Conservation (phyloP, 2,888 invertebrate species). For the Drosophila acutilabella region DNA sequence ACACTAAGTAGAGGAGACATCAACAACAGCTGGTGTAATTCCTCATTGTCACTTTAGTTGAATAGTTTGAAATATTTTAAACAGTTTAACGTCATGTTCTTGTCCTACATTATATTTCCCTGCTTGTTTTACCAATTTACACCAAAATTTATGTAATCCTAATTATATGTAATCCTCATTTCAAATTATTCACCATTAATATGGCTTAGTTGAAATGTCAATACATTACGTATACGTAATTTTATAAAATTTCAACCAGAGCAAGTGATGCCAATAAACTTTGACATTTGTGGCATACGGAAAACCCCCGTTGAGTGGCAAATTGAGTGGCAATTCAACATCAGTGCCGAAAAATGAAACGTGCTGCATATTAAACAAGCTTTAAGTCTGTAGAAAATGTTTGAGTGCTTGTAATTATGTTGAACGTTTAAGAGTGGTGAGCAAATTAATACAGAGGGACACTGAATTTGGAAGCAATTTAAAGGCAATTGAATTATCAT, state of each 20-base stretch:
- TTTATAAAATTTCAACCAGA: not conserved
- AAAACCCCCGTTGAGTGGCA: conserved; percentile 27
- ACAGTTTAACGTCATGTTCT: conserved; percentile 4
- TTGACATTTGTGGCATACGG: conserved; percentile 14
- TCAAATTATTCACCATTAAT: conserved; percentile 16
- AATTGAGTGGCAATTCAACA: conserved; percentile 54
- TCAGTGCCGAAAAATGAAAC: conserved; percentile 37
- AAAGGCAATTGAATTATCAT: conserved; percentile 54
- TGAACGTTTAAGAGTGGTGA: conserved; percentile 3
- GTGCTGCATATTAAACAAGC: conserved; percentile 11
- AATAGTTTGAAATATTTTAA: conserved; percentile 30
- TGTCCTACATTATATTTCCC: not conserved
- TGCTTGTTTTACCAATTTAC: not conserved
- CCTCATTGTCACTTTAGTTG: conserved; percentile 20
- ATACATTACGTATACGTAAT: conserved; percentile 20
- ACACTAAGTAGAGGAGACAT: conserved; percentile 7
- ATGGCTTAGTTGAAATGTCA: conserved; percentile 15
- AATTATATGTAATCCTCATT: conserved; percentile 5
- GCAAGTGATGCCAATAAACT: conserved; percentile 5
- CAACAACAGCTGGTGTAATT: conserved; percentile 24
- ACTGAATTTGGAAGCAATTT: conserved; percentile 18
- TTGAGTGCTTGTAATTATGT: conserved; percentile 28
- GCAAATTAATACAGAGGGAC: not conserved
- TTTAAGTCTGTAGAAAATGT: not conserved
- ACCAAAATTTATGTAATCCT: not conserved